Evolutionary conservation across 2,797 vertebrate genomes (phyloP).

Genomic region (Anabacerthia variegaticeps): DNA sequence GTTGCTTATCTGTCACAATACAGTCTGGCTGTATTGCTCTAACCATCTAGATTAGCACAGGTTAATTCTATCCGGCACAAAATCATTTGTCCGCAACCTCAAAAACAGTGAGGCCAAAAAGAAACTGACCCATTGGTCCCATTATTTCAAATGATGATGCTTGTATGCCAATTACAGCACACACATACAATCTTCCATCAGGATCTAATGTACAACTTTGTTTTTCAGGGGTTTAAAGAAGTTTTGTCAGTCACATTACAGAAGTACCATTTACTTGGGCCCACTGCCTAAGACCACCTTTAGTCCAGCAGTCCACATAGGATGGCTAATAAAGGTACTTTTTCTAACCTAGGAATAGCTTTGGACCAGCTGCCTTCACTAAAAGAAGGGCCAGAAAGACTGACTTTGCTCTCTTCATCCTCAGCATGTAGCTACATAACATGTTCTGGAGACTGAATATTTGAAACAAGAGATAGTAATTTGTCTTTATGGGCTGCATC

Average conservation of each 20-base stretch:
- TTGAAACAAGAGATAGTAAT: constrained; percentile 4
- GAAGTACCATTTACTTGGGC: background rate
- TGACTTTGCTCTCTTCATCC: background rate
- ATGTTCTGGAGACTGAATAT: constrained; percentile 11
- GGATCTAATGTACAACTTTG: background rate
- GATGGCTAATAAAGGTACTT: background rate
- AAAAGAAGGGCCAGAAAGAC: background rate
- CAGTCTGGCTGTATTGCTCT: background rate
- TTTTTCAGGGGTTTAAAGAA: background rate
- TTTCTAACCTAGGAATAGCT: background rate
- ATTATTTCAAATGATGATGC: background rate
- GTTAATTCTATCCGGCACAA: background rate
- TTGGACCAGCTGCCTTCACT: background rate
- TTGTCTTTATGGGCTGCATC: constrained; percentile 54
- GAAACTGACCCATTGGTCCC: background rate
- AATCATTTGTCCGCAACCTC: background rate
- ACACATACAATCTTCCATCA: background rate
- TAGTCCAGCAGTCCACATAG: background rate
- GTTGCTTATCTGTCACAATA: background rate
- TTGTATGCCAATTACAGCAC: background rate
- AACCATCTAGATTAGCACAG: background rate
- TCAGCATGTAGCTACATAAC: background rate
- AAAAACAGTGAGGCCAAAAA: background rate
- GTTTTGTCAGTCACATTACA: background rate
- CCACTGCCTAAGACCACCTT: background rate